Percentiles rank a stretch among this genome's conserved stretches.
Evolutionary conservation across 2,888 invertebrate genomes (phyloP).

Genomic region (Netelia fuscicornis): DNA sequence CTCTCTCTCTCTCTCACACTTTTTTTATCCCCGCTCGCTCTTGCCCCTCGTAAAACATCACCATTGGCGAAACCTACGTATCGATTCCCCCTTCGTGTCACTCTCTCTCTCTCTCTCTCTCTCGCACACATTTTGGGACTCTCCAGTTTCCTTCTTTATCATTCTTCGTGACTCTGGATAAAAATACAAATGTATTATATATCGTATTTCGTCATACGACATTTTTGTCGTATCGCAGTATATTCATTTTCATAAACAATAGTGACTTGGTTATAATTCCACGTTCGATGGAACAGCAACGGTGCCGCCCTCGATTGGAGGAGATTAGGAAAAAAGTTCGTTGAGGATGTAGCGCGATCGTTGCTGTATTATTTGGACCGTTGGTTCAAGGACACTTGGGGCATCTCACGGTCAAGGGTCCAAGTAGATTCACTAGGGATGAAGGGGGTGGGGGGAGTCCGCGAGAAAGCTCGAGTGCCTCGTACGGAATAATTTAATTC

Average conservation of each 20-base stretch:
- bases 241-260: slow-evolving; percentile 5
- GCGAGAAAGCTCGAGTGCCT: slow-evolving; percentile 34
- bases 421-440: background rate
- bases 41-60: slow-evolving; percentile 46
- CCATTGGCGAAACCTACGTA: slow-evolving; percentile 59
- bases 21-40: slow-evolving; percentile 30
- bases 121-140: slow-evolving; percentile 20
- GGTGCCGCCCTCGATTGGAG: slow-evolving; percentile 6
- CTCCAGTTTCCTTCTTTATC: slow-evolving; percentile 54
- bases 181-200: slow-evolving; percentile 10
- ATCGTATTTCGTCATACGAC: background rate
- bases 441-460: slow-evolving; percentile 9
- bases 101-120: slow-evolving; percentile 29
- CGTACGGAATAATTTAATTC: slow-evolving; percentile 16
- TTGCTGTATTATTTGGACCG: slow-evolving; percentile 16
- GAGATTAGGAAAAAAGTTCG: slow-evolving; percentile 9
- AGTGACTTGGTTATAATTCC: background rate
- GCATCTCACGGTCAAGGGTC: slow-evolving; percentile 58
- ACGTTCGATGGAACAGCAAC: slow-evolving; percentile 8
- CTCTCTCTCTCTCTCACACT: slow-evolving; percentile 56
- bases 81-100: slow-evolving; percentile 57
- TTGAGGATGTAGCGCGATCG: slow-evolving; percentile 1
- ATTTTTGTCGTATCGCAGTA: background rate
- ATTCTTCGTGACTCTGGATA: slow-evolving; percentile 6
- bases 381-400: slow-evolving; percentile 45